phyloP scores from a whole-genome alignment of 53 echinoderm and acorn worm species.

The Apostichopus leukothele region DNA sequence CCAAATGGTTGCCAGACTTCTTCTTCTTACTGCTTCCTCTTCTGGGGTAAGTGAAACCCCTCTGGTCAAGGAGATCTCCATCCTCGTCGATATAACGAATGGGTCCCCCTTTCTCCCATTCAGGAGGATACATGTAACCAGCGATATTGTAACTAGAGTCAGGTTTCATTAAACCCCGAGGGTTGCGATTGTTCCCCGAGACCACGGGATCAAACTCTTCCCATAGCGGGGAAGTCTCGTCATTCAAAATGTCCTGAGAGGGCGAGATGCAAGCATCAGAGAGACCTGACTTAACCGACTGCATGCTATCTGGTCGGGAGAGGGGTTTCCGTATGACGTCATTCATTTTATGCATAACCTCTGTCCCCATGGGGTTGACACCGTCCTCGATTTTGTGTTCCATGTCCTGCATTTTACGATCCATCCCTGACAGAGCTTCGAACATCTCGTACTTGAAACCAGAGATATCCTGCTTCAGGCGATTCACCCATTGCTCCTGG shows the following conservation, averaged over 20 bases:
- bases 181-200: slow-evolving; percentile 71
- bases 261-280: slow-evolving; percentile 72
- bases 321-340: slow-evolving; percentile 75
- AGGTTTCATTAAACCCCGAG: slow-evolving; percentile 62
- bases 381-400: slow-evolving; percentile 83
- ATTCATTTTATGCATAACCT: slow-evolving; percentile 91
- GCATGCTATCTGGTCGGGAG: slow-evolving; percentile 88
- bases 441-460: slow-evolving; percentile 99
- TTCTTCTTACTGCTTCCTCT: slow-evolving; percentile 66
- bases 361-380: slow-evolving; percentile 65
- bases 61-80: slow-evolving; percentile 61
- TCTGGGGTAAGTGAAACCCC: slow-evolving; percentile 54
- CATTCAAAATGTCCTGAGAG: slow-evolving; percentile 55
- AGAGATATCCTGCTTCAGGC: slow-evolving; percentile 93
- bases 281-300: slow-evolving; percentile 87
- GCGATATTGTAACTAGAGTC: slow-evolving; percentile 92
- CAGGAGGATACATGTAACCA: slow-evolving; percentile 80
- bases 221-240: slow-evolving; percentile 59
- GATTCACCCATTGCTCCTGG: slow-evolving; percentile 98
- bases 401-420: slow-evolving; percentile 94
- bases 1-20: slow-evolving; percentile 73
- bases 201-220: slow-evolving; percentile 78
- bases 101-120: slow-evolving; percentile 92
- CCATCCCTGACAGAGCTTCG: slow-evolving; percentile 97
- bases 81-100: slow-evolving; percentile 96